Base-by-base conservation (phyloP, 2,888 invertebrate species). In the Osedax frankpressi region DNA sequence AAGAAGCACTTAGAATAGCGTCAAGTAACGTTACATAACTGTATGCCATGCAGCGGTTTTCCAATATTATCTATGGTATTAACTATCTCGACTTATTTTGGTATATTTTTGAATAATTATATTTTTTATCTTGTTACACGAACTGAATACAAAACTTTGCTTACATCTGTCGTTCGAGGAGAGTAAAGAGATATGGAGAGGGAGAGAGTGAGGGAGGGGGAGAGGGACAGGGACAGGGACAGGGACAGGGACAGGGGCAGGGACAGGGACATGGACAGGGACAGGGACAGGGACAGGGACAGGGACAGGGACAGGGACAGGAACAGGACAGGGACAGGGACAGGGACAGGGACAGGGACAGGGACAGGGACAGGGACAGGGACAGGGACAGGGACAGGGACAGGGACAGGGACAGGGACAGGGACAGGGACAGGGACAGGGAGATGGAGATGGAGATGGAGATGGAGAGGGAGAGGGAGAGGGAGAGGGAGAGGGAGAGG, bases 181-280 rank as follows among this genome's bases (percentile, higher is more conserved):
- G n/a, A n/a, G 63, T 26, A 63, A 26, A 14, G 63, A 0, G 25
- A 63, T 1, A 14, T 24, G 63, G 25, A 63, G 63, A 11, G 63
- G 63, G 25, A 63, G 63, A 11, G 63, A 26, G 25, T 25, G 63
- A 11, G 63, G 63, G 25, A 63, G 63, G 14, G 63, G 63, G 25
- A 63, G 63, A n/a, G n/a, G 63, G 63, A 26, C 63, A 63, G 63
- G 63, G 63, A 26, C 63, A 63, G 63, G 63, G 63, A 26, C 63
- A 63, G 63, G 63, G 63, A 26, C 63, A 63, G 63, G 63, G 63
- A 26, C 0, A 63, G 14, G 14, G 63, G 63, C 63, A 63, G 63
- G 63, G 63, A 11, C 63, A 3, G 63, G 63, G 63, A 11, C 63
- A 63, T 2, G 1, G 2, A 26, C 63, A 63, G 2, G 2, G 2